Evolutionary conservation across 2,113 vertebrate species (phyloP), one percentile per base, ranked within the genome.

Genomic region (Oreochromis aureus): DNA sequence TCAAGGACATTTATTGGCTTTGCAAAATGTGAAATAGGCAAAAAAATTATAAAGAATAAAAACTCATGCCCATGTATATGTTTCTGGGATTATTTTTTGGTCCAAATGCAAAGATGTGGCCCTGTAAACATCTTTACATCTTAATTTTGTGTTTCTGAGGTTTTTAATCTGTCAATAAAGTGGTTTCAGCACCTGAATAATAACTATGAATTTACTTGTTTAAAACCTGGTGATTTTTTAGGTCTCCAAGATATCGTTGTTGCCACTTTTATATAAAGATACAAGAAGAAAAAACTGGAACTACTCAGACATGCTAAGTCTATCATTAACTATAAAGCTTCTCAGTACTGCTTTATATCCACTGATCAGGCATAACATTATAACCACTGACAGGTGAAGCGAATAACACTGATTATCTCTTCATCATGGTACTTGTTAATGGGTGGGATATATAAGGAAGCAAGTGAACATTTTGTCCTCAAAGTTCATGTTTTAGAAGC

Each of bases 1-100:
- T 78, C 73, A 78, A 53, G 10, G 27, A 34, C 46, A 78, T 78
- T n/a, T 78, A 34, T 56, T 73, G 27, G 27, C 66, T n/a, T 73
- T 36, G 80, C 51, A 83, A 76, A 63, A 58, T 81, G 69, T 46
- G 24, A 71, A 66, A 51, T 78, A 48, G 71, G 71, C 22, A 22
- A 39, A 32, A 10, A 44, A 51, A n/a, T 19, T 8, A 1, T 30
- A 11, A 0, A 78, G 8, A 78, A 32, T 3, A 0, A 51, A 78
- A 78, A 51, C 10, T 51, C 16, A 32, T 32, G 10, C 71, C 10
- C 44, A 19, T 32, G 10, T 51, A 18, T 51, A 51, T n/a, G 71
- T n/a, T 76, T 30, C 15, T 13, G 6, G 5, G 10, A n/a, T 32
- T 19, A 19, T 1, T 48, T 30, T 78, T 51, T 78, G 24, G 10